phyloP scores from a whole-genome alignment of 2,888 invertebrate species.

The Cyrtodaria siliqua region DNA sequence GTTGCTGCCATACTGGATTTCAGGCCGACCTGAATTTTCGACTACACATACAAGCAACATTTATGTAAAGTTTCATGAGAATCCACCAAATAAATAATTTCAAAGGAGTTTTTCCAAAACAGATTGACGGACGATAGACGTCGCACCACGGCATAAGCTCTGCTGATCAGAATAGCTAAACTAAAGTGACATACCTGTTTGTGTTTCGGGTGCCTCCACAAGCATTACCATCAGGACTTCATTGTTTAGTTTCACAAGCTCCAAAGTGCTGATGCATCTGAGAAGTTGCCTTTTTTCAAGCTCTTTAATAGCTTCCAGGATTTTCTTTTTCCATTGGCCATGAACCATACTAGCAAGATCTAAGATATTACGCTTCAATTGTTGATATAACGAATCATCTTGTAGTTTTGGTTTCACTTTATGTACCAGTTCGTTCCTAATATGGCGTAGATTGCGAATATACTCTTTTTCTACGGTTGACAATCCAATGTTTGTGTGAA shows the following conservation, averaged over 20 bases:
- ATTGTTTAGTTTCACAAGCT: constrained; percentile 8
- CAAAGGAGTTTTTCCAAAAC: too few species aligned
- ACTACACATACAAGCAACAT: too few species aligned
- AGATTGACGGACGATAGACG: too few species aligned
- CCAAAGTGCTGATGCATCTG: constrained; percentile 9
- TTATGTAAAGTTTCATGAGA: too few species aligned
- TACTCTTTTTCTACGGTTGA: not conserved
- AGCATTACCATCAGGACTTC: constrained; percentile 21
- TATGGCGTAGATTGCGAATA: constrained; percentile 7
- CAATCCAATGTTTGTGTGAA: constrained; percentile 3
- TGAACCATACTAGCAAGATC: constrained; percentile 2
- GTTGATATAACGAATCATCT: constrained; percentile 8
- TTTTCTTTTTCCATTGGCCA: not conserved
- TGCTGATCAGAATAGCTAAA: too few species aligned
- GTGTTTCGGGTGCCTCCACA: constrained; percentile 15
- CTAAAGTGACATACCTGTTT: too few species aligned
- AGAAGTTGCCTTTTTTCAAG: constrained; percentile 18
- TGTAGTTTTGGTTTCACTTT: constrained; percentile 4
- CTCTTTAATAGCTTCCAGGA: constrained; percentile 3
- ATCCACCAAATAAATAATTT: too few species aligned
- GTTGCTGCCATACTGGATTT: too few species aligned
- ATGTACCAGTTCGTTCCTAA: constrained; percentile 27
- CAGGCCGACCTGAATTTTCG: too few species aligned
- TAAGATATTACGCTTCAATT: constrained; percentile 4
- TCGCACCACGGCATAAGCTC: too few species aligned